These are phyloP conservation scores for Aphis gossypii DNA, from an alignment of 1,140 invertebrate species.

Conservation along the genomic window DNA sequence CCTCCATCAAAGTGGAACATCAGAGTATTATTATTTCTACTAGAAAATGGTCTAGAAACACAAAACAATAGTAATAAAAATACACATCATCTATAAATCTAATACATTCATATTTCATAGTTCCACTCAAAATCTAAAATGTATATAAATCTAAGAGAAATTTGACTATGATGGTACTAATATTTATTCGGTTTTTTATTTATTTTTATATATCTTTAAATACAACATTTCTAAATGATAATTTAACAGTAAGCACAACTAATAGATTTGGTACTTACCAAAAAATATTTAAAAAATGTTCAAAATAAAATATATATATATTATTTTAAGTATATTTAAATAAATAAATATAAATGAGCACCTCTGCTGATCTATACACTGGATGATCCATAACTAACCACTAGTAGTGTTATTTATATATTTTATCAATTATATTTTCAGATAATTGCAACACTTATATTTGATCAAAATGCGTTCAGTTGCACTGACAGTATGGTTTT, in stretches of 20 bases:
- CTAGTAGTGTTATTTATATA: neutral
- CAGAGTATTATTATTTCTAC: too few species aligned
- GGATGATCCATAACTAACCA: neutral
- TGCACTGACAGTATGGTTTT: constrained; percentile 74
- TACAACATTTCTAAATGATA: neutral
- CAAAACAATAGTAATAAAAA: too few species aligned
- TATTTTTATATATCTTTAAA: neutral
- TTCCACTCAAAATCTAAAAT: too few species aligned
- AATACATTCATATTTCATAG: too few species aligned
- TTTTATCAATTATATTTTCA: constrained; percentile 21
- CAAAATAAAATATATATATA: neutral
- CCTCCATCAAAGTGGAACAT: too few species aligned
- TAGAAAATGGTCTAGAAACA: too few species aligned
- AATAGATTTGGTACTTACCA: neutral
- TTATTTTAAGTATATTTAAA: neutral
- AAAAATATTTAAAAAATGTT: too few species aligned
- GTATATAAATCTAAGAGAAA: too few species aligned
- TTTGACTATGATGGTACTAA: too few species aligned
- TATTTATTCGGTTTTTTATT: neutral
- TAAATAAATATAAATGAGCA: neutral
- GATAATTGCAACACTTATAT: neutral
- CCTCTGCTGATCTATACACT: neutral
- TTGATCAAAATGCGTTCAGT: constrained; percentile 68
- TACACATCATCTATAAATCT: too few species aligned
- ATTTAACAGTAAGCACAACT: neutral